phyloP scores from a whole-genome alignment of 2,113 vertebrate genomes.

The Microcebus lehilahytsara region DNA sequence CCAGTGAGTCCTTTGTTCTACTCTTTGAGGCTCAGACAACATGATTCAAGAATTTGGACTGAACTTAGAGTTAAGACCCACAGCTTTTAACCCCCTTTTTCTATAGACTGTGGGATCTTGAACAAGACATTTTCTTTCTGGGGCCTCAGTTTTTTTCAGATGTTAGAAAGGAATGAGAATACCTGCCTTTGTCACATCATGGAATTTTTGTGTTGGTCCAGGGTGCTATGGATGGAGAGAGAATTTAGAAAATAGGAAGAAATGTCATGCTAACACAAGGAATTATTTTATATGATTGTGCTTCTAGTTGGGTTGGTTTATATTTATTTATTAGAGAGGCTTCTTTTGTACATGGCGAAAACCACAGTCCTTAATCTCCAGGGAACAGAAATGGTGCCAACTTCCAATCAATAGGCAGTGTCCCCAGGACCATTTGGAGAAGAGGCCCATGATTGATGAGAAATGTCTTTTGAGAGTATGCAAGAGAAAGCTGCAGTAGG shows the following conservation, averaged over 20 bases:
- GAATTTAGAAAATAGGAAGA: not conserved
- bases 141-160: not conserved
- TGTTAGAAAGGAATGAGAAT: not conserved
- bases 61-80: not conserved
- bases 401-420: not conserved
- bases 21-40: constrained; percentile 4
- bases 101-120: not conserved
- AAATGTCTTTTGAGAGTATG: not conserved
- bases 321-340: not conserved
- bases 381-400: not conserved
- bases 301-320: not conserved
- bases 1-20: not conserved
- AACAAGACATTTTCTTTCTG: not conserved
- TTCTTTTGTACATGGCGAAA: not conserved
- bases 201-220: not conserved
- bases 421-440: not conserved
- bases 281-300: not conserved
- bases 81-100: not conserved
- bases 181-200: not conserved
- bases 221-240: not conserved
- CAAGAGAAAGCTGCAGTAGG: not conserved
- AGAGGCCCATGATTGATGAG: not conserved
- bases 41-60: not conserved
- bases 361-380: not conserved
- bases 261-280: not conserved